Conservation (phyloP, 2,113 vertebrate genomes). For the Prochilodus magdalenae region DNA sequence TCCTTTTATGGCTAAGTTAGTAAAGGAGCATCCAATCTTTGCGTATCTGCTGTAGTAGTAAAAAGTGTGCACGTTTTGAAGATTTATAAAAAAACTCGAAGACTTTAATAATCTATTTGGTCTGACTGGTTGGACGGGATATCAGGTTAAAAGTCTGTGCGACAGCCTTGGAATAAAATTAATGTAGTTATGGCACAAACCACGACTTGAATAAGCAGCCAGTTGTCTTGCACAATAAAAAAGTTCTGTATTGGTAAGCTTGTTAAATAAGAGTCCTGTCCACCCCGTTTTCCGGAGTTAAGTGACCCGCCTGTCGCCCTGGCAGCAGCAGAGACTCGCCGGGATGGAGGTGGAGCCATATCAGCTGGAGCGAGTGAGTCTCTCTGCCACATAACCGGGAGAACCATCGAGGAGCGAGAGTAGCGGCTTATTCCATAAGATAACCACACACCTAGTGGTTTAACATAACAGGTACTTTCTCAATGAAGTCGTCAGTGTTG, state of each 20-base stretch:
- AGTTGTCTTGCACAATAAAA: no score
- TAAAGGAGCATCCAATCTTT: no score
- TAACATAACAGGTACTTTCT: neutral
- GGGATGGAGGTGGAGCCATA: slow-evolving; percentile 7
- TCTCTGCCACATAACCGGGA: neutral
- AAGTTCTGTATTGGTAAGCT: neutral
- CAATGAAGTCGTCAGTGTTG: neutral
- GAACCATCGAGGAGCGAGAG: neutral
- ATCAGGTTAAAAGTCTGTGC: no score
- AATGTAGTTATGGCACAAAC: neutral
- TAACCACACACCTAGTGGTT: neutral
- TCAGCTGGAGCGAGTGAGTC: neutral
- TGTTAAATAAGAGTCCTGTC: neutral
- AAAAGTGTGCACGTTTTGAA: no score
- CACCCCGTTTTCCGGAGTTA: neutral
- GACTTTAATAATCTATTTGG: no score
- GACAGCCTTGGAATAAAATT: neutral
- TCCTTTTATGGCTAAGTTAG: no score
- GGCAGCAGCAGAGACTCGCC: slow-evolving; percentile 24
- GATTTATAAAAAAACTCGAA: no score
- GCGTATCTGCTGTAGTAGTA: no score
- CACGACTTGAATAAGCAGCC: no score
- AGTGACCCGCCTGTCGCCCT: neutral
- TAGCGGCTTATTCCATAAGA: neutral
- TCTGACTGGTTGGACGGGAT: no score